Conservation (phyloP, 2,797 vertebrate species). For the Iguana delicatissima region DNA sequence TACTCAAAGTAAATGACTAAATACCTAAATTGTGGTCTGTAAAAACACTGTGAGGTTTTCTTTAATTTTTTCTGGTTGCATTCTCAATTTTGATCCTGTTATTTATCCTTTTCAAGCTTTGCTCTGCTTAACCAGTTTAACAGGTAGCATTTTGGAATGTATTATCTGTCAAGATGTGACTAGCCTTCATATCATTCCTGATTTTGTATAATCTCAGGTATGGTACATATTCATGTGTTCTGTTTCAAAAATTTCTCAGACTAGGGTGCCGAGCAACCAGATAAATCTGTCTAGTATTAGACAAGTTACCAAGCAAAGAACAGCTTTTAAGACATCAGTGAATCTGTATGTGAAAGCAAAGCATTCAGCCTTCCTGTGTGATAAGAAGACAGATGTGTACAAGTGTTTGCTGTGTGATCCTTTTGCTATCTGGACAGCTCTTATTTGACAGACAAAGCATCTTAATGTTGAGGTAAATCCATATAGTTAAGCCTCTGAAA, state of each 20-base stretch:
- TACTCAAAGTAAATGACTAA: too few species aligned
- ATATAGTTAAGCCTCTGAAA: neutral
- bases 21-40: neutral
- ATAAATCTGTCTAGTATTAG: neutral
- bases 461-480: constrained; percentile 16
- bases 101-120: neutral
- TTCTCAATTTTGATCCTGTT: neutral
- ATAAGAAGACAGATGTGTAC: constrained; percentile 10
- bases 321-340: constrained; percentile 9
- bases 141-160: neutral
- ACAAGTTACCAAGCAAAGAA: neutral
- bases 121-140: neutral
- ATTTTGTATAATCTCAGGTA: neutral
- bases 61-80: neutral
- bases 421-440: neutral
- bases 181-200: neutral
- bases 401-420: constrained; percentile 23
- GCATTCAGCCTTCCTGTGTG: too few species aligned
- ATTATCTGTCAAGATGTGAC: neutral
- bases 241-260: neutral
- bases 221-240: neutral
- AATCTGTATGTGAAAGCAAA: neutral
- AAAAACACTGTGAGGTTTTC: neutral
- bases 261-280: neutral
- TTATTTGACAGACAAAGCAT: constrained; percentile 18